Percentiles rank a stretch among this genome's conserved stretches.
These are phyloP conservation scores for Schizaphis graminum DNA, from an alignment of 2,888 invertebrate species.

Conservation along the genomic window DNA sequence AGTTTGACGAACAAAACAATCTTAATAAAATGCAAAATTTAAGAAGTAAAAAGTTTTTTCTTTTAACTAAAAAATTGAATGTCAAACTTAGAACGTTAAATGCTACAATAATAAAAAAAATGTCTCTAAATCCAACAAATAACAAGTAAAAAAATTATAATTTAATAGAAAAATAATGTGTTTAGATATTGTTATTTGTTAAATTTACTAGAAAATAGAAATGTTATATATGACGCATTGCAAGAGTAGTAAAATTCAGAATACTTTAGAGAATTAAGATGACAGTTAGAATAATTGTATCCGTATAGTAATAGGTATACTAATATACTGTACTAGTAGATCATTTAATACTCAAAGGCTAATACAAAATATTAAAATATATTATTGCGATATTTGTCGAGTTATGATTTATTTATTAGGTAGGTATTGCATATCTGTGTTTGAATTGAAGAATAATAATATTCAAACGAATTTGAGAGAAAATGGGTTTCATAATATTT, in stretches of 20 bases:
- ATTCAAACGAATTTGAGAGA: not conserved
- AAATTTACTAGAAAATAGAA: not conserved
- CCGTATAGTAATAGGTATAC: too few species aligned
- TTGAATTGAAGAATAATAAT: not conserved
- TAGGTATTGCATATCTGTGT: not conserved
- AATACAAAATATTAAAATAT: not conserved
- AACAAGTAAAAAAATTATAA: not conserved
- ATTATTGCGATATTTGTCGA: not conserved
- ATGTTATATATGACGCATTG: not conserved
- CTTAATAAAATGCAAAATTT: slow-evolving; percentile 52
- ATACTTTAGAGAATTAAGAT: not conserved
- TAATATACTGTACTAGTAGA: not conserved
- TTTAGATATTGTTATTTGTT: slow-evolving; percentile 25
- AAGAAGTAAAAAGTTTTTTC: slow-evolving; percentile 20
- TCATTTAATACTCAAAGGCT: not conserved
- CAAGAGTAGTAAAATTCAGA: not conserved
- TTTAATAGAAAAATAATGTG: slow-evolving; percentile 17
- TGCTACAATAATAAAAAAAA: not conserved
- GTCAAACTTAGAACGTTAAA: slow-evolving; percentile 41
- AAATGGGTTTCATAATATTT: not conserved
- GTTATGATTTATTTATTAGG: not conserved
- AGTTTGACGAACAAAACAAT: slow-evolving; percentile 53
- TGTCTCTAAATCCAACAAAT: not conserved
- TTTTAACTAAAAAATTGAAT: slow-evolving; percentile 15
- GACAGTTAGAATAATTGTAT: not conserved